phyloP scores from a whole-genome alignment of 2,888 invertebrate species.

The Campoplex nolae region DNA sequence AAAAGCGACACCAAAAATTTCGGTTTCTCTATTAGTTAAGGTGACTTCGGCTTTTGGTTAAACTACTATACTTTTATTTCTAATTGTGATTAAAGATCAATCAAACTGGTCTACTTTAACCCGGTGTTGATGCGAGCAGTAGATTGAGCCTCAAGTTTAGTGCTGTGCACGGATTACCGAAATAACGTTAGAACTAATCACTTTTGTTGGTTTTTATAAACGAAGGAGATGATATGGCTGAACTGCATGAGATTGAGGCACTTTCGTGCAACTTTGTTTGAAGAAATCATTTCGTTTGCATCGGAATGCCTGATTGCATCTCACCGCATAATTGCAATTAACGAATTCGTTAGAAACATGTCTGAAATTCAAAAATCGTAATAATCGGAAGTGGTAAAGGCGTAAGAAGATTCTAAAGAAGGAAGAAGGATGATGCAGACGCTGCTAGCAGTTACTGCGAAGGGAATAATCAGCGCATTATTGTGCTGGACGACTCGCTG shows the following conservation, averaged over 20 bases:
- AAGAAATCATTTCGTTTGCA: background rate
- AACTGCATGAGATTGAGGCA: background rate
- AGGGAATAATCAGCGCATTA: conserved; percentile 52
- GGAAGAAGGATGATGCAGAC: conserved; percentile 23
- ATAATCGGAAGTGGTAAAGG: conserved; percentile 25
- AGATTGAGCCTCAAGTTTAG: background rate
- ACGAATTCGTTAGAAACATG: background rate
- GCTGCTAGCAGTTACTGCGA: conserved; percentile 53
- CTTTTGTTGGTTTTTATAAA: background rate
- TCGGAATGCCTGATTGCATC: background rate
- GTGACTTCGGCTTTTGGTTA: background rate
- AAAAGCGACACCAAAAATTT: no score
- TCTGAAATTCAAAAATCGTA: background rate
- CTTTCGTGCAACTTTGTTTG: background rate
- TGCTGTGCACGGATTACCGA: background rate
- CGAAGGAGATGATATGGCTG: background rate
- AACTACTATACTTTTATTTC: background rate
- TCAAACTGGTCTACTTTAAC: background rate
- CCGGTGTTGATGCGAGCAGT: background rate
- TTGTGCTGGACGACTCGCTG: conserved; percentile 62
- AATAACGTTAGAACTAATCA: background rate
- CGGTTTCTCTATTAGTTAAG: no score
- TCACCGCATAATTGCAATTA: background rate
- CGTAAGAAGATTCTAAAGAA: conserved; percentile 30
- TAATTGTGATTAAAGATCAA: background rate